Conservation (phyloP, 2,888 invertebrate genomes). For the Charanyca ferruginea region DNA sequence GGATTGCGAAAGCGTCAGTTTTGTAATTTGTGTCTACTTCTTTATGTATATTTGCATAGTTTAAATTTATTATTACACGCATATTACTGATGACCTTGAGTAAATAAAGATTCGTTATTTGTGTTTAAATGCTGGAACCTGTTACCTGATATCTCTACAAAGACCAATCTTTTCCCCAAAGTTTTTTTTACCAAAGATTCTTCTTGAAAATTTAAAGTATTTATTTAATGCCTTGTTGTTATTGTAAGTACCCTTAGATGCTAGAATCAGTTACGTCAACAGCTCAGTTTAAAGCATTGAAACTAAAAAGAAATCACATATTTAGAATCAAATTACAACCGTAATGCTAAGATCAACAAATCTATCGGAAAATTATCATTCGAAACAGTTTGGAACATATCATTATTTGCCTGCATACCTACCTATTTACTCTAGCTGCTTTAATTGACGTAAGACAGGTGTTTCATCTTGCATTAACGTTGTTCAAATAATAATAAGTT, state of each 20-base stretch:
- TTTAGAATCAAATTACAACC: conserved; percentile 1
- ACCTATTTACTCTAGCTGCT: conserved; percentile 1
- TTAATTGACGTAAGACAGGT: conserved; percentile 59
- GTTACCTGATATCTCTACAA: background rate
- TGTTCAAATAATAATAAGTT: conserved; percentile 29
- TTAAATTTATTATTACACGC: conserved; percentile 29
- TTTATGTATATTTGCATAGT: conserved; percentile 35
- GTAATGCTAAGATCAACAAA: background rate
- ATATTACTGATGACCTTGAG: conserved; percentile 31
- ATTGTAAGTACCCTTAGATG: too few relatives aligned
- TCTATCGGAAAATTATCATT: background rate
- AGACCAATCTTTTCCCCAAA: background rate
- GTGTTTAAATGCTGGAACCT: conserved; percentile 5
- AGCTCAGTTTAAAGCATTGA: background rate
- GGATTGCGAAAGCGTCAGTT: conserved; percentile 25
- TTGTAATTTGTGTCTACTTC: conserved; percentile 24
- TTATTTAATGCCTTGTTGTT: too few relatives aligned
- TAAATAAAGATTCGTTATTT: conserved; percentile 11
- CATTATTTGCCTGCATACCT: conserved; percentile 17
- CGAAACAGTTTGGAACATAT: background rate
- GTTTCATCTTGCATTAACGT: conserved; percentile 56
- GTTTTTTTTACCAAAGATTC: too few relatives aligned
- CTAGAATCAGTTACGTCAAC: too few relatives aligned
- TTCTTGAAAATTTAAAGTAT: too few relatives aligned
- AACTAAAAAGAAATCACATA: background rate